Base-by-base conservation (phyloP, 2,797 vertebrate genomes). In the Spea hammondii region DNA sequence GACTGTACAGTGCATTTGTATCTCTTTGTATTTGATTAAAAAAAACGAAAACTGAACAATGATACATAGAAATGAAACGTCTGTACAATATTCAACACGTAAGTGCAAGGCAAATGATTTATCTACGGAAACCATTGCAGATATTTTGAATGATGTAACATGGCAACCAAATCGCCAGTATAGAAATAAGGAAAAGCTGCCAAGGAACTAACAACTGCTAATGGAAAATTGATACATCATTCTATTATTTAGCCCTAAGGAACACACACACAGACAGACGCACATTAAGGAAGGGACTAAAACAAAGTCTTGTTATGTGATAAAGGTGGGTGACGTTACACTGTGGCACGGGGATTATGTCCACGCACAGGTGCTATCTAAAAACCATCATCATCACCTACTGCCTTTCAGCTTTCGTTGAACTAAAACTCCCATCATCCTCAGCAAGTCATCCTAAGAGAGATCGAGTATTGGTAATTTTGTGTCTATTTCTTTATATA, bases 141-240 rank as follows among this genome's bases (percentile, higher is more conserved):
- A 64, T 70, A 70, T 64, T 70, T 68, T 69, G 47, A 69, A 53
- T 70, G 72, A 79, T 32, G 72, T 74, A 74, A 74, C 72, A 70
- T 79, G 14, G 78, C 72, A 79, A 79, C 78, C 78, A 79, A 74
- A 79, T 8, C 69, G 59, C 53, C 48, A 53, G 49, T 69, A 74
- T 65, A 79, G 49, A 79, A 74, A 79, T 62, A 74, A 13, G 65
- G 45, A 64, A 53, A 72, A 14, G 57, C 66, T 79, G 72, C 71
- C 78, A 79, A 79, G 65, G 45, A 73, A 32, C 66, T 53, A 69
- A 51, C 60, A 54, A 74, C 44, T 59, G 47, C 53, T 69, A 68
- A 60, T 53, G 48, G 78, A 12, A 66, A 74, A 74, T 8, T 17
- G 47, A 69, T 55, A 72, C 70, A 72, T 8, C 46, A 78, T 64